A percentile compares a stretch with the other conserved stretches of the same genome.
phyloP scores from a whole-genome alignment of 2,888 invertebrate species.

The Quadroppia sp. region DNA sequence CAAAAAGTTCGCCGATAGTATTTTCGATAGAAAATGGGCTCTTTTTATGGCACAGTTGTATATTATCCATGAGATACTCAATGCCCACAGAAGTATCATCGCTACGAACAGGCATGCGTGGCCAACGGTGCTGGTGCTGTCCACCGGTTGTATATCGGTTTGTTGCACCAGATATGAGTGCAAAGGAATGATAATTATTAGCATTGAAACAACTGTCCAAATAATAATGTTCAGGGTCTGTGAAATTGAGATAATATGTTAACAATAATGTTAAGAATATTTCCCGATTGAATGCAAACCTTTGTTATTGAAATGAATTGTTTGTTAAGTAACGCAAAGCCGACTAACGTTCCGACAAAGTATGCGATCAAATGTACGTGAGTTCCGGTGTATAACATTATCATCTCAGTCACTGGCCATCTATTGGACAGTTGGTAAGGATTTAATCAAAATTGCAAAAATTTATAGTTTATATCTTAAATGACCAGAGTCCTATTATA shows the following conservation, averaged over 20 bases:
- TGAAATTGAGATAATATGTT: too few relatives aligned
- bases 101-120: slow-evolving; percentile 7
- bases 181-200: neutral
- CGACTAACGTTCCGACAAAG: slow-evolving; percentile 21
- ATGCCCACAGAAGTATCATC: slow-evolving; percentile 3
- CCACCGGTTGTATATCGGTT: neutral
- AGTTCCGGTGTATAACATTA: slow-evolving; percentile 28
- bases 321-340: slow-evolving; percentile 14
- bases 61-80: slow-evolving; percentile 29
- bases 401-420: neutral
- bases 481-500: too few relatives aligned
- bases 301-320: neutral
- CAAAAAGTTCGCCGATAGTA: slow-evolving; percentile 38
- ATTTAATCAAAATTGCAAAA: neutral
- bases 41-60: slow-evolving; percentile 38
- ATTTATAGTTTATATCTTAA: too few relatives aligned
- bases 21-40: neutral
- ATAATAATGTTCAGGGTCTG: neutral
- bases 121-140: neutral
- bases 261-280: too few relatives aligned
- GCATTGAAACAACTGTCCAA: neutral
- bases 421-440: neutral
- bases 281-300: too few relatives aligned
- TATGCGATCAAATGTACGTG: slow-evolving; percentile 32
- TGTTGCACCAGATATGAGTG: neutral